phyloP scores from a whole-genome alignment of 1,140 invertebrate species.

The Caenorhabditis inopinata region DNA sequence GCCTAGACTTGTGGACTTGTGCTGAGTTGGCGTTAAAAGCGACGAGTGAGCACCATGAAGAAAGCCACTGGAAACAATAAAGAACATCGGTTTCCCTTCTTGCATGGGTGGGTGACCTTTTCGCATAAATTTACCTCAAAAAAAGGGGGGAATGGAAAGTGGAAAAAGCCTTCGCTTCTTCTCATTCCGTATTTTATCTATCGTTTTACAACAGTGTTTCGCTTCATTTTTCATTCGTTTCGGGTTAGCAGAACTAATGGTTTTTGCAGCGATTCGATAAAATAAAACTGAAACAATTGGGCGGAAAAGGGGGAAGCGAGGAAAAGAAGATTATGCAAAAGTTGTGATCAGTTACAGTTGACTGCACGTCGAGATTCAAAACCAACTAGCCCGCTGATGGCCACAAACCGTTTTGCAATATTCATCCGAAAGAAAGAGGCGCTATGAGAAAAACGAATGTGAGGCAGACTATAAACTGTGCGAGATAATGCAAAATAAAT shows the following conservation, averaged over 20 bases:
- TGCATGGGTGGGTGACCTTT: neutral
- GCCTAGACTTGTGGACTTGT: no score
- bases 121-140: neutral
- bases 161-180: neutral
- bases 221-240: neutral
- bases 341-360: constrained; percentile 10
- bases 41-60: no score
- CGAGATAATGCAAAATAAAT: neutral
- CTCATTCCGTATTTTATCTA: neutral
- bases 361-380: no score
- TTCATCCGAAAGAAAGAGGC: no score
- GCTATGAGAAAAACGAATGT: no score
- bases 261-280: neutral
- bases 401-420: no score
- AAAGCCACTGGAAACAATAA: no score
- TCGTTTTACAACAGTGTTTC: neutral
- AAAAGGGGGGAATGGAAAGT: neutral
- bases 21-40: no score
- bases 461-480: neutral
- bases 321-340: neutral
- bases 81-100: no score
- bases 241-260: neutral
- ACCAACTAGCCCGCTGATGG: no score
- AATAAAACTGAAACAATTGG: neutral
- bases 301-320: neutral